These are phyloP conservation scores for Micrasema minimum DNA, from an alignment of 1,140 invertebrate genomes.

Conservation along the genomic window DNA sequence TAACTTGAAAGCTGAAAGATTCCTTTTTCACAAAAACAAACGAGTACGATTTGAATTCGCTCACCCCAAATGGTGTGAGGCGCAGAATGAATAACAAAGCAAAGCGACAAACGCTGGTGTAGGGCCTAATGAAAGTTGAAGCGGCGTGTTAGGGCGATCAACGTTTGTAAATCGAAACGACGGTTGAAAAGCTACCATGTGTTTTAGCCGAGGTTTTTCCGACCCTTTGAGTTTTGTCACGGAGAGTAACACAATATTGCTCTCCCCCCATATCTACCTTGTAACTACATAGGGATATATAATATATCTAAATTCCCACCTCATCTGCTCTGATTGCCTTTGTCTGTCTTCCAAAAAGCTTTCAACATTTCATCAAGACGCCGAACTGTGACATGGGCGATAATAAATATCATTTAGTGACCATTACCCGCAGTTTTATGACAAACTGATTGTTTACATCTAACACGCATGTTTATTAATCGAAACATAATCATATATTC, in stretches of 20 bases:
- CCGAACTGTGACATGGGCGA: slow-evolving; percentile 38
- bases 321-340: slow-evolving; percentile 49
- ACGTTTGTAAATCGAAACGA: slow-evolving; percentile 36
- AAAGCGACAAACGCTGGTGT: slow-evolving; percentile 18
- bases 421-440: too few relatives aligned
- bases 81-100: slow-evolving; percentile 32
- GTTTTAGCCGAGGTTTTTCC: slow-evolving; percentile 47
- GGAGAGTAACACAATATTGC: slow-evolving; percentile 50
- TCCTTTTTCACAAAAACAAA: background rate
- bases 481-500: slow-evolving; percentile 1
- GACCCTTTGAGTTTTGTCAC: slow-evolving; percentile 51
- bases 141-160: slow-evolving; percentile 26
- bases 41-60: slow-evolving; percentile 2
- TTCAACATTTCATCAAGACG: slow-evolving; percentile 53
- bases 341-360: slow-evolving; percentile 53
- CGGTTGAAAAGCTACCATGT: slow-evolving; percentile 47
- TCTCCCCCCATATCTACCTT: slow-evolving; percentile 2
- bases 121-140: slow-evolving; percentile 31
- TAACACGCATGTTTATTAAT: too few relatives aligned
- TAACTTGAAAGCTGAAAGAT: background rate
- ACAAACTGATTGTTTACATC: too few relatives aligned
- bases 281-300: background rate
- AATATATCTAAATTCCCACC: slow-evolving; percentile 14
- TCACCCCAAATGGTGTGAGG: slow-evolving; percentile 11
- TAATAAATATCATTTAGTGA: slow-evolving; percentile 16